Conservation (phyloP, 2,888 invertebrate genomes). For the Pheosia tremula region DNA sequence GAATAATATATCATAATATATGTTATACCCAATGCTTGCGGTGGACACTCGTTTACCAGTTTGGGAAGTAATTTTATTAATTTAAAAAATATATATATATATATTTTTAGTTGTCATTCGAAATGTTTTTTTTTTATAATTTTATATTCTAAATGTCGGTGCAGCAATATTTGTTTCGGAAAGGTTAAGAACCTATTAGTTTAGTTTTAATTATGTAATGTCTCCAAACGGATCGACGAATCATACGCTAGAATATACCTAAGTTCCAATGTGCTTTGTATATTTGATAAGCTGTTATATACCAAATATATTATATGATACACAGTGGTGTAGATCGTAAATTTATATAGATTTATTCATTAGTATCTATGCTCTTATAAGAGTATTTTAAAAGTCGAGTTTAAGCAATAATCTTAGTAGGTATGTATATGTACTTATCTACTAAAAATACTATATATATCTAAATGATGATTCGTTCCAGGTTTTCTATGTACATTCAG, state of each 20-base stretch:
- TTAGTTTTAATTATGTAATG: slow-evolving; percentile 47
- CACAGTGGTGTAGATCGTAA: not conserved
- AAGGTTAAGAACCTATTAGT: slow-evolving; percentile 70
- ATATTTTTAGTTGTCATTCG: slow-evolving; percentile 47
- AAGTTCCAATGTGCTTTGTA: slow-evolving; percentile 81
- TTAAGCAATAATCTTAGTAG: slow-evolving; percentile 34
- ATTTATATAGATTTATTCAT: not conserved
- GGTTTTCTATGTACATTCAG: no score
- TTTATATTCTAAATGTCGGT: slow-evolving; percentile 53
- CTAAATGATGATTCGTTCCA: no score
- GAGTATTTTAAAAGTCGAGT: slow-evolving; percentile 25
- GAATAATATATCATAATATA: slow-evolving; percentile 36
- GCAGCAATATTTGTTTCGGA: slow-evolving; percentile 61
- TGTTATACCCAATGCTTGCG: slow-evolving; percentile 52
- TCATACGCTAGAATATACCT: slow-evolving; percentile 85
- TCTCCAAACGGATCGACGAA: slow-evolving; percentile 71
- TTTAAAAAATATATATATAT: slow-evolving; percentile 26
- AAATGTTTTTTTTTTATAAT: slow-evolving; percentile 33
- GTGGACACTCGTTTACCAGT: slow-evolving; percentile 64
- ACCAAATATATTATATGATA: slow-evolving; percentile 59
- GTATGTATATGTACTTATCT: no score
- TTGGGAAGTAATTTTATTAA: slow-evolving; percentile 39
- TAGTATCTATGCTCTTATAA: slow-evolving; percentile 17
- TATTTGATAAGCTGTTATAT: slow-evolving; percentile 67
- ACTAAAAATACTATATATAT: no score